A percentile compares a stretch with the other conserved stretches of the same genome.
Conservation (phyloP, 2,797 vertebrate species). For the Tokudaia muenninki region DNA sequence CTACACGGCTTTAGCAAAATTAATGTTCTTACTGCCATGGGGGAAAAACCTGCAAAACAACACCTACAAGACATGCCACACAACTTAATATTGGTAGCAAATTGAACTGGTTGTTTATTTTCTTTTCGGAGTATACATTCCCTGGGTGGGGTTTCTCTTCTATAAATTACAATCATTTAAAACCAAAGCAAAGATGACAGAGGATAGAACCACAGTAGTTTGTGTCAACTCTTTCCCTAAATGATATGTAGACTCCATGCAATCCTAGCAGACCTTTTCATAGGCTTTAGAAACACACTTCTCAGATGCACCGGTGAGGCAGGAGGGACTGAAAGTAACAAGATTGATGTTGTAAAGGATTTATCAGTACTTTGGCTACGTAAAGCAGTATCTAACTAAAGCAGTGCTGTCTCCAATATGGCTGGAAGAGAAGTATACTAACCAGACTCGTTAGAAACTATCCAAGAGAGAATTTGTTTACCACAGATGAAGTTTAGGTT, state of each 20-base stretch:
- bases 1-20: constrained; percentile 52
- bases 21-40: constrained; percentile 11
- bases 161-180: constrained; percentile 45
- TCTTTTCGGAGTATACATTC: constrained; percentile 13
- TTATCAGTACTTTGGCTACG: no score
- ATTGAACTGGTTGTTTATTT: constrained; percentile 12
- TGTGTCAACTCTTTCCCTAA: not conserved
- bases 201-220: not conserved
- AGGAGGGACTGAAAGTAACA: not conserved
- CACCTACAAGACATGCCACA: constrained; percentile 29
- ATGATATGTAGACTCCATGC: not conserved
- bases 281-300: not conserved
- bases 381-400: not conserved
- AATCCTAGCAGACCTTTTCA: not conserved
- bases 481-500: not conserved
- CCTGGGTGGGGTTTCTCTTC: constrained; percentile 37
- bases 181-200: not conserved
- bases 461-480: not conserved
- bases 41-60: not conserved
- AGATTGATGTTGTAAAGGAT: not conserved
- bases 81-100: not conserved
- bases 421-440: not conserved
- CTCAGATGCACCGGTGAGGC: not conserved
- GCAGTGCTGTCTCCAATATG: not conserved
- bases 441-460: not conserved